Conservation (phyloP, 2,113 vertebrate genomes). For the Panthera tigris region DNA sequence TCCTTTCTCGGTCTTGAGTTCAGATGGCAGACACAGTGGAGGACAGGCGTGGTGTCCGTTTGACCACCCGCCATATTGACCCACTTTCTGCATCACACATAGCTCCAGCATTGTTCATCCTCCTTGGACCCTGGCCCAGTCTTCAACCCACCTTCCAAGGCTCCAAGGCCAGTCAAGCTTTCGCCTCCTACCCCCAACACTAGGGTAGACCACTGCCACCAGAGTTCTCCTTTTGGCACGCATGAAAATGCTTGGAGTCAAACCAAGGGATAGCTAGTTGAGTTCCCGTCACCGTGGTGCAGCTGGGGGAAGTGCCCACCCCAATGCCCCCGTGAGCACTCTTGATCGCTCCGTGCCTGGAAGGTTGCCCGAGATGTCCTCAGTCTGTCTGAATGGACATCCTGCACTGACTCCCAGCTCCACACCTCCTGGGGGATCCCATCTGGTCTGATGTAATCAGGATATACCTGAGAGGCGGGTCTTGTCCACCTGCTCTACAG, state of each 20-base stretch:
- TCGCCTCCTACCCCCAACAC: not conserved
- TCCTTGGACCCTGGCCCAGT: not conserved
- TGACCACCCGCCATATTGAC: not conserved
- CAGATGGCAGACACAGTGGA: not conserved
- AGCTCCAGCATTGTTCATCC: not conserved
- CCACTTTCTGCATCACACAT: not conserved
- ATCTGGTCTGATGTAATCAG: rapidly evolving
- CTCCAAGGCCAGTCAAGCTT: not conserved
- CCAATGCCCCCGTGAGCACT: rapidly evolving
- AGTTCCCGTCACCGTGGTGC: rapidly evolving
- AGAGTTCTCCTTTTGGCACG: not conserved
- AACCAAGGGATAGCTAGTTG: rapidly evolving
- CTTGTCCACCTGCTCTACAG: no score
- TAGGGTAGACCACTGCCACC: not conserved
- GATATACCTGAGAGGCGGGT: not conserved
- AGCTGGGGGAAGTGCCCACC: no score
- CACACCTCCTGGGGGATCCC: not conserved
- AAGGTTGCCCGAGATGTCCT: not conserved
- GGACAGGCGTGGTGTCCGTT: rapidly evolving
- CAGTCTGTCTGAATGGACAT: not conserved
- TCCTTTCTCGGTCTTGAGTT: no score
- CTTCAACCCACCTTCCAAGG: not conserved
- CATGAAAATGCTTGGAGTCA: not conserved
- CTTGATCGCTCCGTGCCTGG: not conserved
- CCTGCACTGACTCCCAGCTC: not conserved